Conservation (phyloP, 2,888 invertebrate genomes). For the Antitype chi region DNA sequence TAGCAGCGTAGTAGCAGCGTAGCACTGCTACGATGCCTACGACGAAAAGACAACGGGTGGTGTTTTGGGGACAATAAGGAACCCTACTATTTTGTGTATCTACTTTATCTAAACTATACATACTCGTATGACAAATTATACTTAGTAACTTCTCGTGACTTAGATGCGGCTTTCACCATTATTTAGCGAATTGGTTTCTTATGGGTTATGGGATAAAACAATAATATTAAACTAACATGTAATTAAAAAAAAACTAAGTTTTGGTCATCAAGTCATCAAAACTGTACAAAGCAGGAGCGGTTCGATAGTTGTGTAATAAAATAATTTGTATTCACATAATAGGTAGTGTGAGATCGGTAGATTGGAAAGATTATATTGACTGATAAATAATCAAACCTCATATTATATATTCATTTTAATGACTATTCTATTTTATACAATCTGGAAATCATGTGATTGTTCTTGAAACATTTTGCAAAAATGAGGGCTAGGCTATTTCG, state of each 20-base stretch:
- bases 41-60: background rate
- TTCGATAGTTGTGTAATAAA: background rate
- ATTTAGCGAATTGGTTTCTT: background rate
- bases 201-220: background rate
- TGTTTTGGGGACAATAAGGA: background rate
- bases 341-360: background rate
- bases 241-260: background rate
- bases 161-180: background rate
- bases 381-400: conserved; percentile 9
- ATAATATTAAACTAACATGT: too few relatives aligned
- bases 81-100: background rate
- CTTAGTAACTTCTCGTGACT: too few relatives aligned
- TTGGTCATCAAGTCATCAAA: background rate
- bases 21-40: conserved; percentile 30
- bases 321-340: background rate
- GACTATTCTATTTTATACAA: conserved; percentile 29
- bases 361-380: conserved; percentile 31
- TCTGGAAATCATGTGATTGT: conserved; percentile 20
- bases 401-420: conserved; percentile 12
- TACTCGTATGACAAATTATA: background rate
- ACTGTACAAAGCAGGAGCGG: too few relatives aligned
- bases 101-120: background rate
- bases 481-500: background rate
- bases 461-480: background rate
- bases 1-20: conserved; percentile 25